Base-by-base conservation (phyloP, 2,113 vertebrate genomes). In the Electrona antarctica region DNA sequence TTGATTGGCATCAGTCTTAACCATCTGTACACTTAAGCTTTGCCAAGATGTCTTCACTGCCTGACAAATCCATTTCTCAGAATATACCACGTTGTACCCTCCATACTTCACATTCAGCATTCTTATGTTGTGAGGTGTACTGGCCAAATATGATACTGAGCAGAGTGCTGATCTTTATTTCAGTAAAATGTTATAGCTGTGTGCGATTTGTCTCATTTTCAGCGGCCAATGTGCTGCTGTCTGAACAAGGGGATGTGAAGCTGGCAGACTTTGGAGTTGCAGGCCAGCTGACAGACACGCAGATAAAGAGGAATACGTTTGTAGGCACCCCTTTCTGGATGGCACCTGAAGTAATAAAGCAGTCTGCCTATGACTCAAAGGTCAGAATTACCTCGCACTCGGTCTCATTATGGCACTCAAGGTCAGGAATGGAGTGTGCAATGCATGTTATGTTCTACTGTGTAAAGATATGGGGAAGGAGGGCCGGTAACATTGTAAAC, bases 281-380 rank as follows among this genome's bases (percentile, higher is more conserved):
- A 0, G 98, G 98, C 4, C 98, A 99, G 83, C 89, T 99, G 74
- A 98, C 98, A 0, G 97, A 98, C 79, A 98, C 97, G 0, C 98
- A 98, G 90, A 98, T 98, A 84, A 99, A 99, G 81, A 94, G 96
- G 82, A 98, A 98, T 79, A 98, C 98, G 0, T 99, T 99, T 78
- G 98, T 99, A 58, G 98, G 98, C 64, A 98, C 98, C 28, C 98
- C 97, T 0, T 99, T 99, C 90, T 99, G 98, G 98, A 99, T 99
- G 98, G 98, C 98, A 2, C 98, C 98, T 2, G 98, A 99, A 86
- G 98, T 98, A 88, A 99, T 99, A 82, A 97, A 98, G 74, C 98
- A 98, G 69, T 98, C 98, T 0, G 96, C 97, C 0, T 99, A 99
- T 8, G 98, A 99, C 86, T 99, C 94, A 28, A 99, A 98, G 96